These are phyloP conservation scores for Hypotaenidia philippensis DNA, from an alignment of 2,797 vertebrate species.

Conservation along the genomic window DNA sequence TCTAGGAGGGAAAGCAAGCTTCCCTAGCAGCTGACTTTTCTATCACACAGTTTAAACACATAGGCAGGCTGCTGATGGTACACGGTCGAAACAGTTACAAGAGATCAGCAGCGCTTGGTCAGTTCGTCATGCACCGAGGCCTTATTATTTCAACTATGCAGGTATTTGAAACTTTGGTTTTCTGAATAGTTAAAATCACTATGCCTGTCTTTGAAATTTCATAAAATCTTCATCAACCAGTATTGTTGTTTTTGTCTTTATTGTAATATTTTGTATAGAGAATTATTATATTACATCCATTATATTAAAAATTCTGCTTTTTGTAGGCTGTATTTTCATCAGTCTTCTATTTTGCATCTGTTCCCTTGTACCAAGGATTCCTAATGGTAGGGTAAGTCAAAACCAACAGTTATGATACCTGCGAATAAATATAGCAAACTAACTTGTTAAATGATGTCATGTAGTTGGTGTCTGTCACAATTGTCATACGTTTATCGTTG, in stretches of 20 bases:
- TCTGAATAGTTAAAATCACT: not conserved
- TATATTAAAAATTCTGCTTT: not conserved
- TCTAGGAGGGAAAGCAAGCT: slow-evolving; percentile 95
- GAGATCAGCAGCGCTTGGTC: slow-evolving; percentile 94
- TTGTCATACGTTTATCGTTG: not conserved
- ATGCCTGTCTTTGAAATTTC: not conserved
- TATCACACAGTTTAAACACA: slow-evolving; percentile 95
- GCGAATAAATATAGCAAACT: not conserved
- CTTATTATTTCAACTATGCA: slow-evolving; percentile 99
- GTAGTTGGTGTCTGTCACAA: not conserved
- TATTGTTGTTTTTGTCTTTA: not conserved
- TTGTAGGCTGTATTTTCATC: slow-evolving; percentile 96
- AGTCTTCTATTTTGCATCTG: slow-evolving; percentile 96
- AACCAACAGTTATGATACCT: not conserved
- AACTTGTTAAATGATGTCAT: not conserved
- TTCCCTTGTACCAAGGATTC: slow-evolving; percentile 98
- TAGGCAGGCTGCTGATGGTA: slow-evolving; percentile 95
- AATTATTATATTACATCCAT: not conserved
- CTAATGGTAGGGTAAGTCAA: slow-evolving; percentile 96
- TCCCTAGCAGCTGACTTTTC: slow-evolving; percentile 98
- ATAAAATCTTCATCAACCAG: not conserved
- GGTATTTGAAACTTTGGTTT: slow-evolving; percentile 77
- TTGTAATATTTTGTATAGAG: not conserved
- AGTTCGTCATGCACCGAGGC: slow-evolving; percentile 98
- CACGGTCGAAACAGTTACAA: slow-evolving; percentile 99